Conservation (phyloP, 2,888 invertebrate species). For the Zonitis immaculata region DNA sequence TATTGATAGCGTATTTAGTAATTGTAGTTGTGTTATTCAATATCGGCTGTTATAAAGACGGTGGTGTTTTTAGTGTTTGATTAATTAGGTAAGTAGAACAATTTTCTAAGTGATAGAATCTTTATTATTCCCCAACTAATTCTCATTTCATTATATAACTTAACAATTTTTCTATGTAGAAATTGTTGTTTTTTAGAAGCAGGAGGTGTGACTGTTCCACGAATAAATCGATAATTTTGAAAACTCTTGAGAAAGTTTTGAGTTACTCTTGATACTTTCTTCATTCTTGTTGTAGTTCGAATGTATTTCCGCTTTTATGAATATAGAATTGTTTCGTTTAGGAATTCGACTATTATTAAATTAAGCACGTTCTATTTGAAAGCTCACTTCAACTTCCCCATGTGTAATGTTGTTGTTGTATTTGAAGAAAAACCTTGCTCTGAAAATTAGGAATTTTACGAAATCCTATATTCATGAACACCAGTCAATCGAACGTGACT, state of each 20-base stretch:
- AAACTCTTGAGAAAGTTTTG: no score
- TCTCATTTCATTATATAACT: no score
- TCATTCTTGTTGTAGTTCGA: no score
- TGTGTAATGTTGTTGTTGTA: neutral
- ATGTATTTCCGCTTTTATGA: no score
- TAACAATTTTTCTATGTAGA: no score
- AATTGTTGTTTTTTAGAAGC: no score
- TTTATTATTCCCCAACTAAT: no score
- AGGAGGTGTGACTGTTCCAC: no score
- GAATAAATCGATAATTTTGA: no score
- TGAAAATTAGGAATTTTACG: constrained; percentile 18
- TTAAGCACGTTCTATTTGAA: constrained; percentile 12
- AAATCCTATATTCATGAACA: constrained; percentile 14
- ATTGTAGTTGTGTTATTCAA: constrained; percentile 8
- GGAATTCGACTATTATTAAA: constrained; percentile 6
- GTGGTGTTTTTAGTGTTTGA: neutral
- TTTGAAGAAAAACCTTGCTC: constrained; percentile 4
- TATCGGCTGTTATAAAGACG: constrained; percentile 8
- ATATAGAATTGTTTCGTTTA: neutral
- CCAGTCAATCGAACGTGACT: constrained; percentile 13
- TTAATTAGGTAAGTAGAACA: constrained; percentile 12
- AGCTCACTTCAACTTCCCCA: no score
- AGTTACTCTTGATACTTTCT: no score
- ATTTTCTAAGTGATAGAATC: neutral
- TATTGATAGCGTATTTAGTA: constrained; percentile 10